Base-by-base conservation (phyloP, 2,888 invertebrate genomes). In the Acanthococcus lagerstroemiae region DNA sequence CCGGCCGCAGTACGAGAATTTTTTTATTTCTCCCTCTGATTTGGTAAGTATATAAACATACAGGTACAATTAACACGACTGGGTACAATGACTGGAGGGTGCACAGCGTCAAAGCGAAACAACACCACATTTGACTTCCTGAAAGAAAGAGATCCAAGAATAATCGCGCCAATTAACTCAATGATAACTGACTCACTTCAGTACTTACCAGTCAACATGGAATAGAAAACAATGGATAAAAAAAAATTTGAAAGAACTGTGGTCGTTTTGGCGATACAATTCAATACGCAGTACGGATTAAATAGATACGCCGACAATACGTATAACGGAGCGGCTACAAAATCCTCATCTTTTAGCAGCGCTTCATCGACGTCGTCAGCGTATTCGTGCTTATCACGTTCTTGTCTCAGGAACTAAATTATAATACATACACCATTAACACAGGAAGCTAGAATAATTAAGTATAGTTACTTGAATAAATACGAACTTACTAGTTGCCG, bases 161-260 rank as follows among this genome's bases (percentile, higher is more conserved):
- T 24, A 54, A 7, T 15, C 7, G 24, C 22, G 12, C 6, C 9
- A 54, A 21, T 12, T 54, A 21, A n/a, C 25, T 22, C 27, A 19
- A 15, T 12, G 17, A 21, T 30, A 37, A n/a, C n/a, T n/a, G n/a
- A n/a, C n/a, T 48, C 22, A 30, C 27, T 50, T 17, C 7, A 37
- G 19, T 30, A 48, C 21, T 71, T 73, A 79, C 81, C 80, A 74
- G 81, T 82, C 21, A 85, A 79, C 74, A 91, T 84, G 50, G 83
- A 83, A 73, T 83, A 83, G 30, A 95, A 79, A 57, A 86, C 82
- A 4, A 85, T 72, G 0, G 91, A 83, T 26, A 91, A 78, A 55
- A 88, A 80, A n/a, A 94, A 79, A 78, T 95, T 95, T 72, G 88
- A 87, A 71, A 95, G 84, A 12, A 92, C 89, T 1, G 92, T 92